phyloP scores from a whole-genome alignment of 2,113 vertebrate species.

The Spermophilus dauricus region DNA sequence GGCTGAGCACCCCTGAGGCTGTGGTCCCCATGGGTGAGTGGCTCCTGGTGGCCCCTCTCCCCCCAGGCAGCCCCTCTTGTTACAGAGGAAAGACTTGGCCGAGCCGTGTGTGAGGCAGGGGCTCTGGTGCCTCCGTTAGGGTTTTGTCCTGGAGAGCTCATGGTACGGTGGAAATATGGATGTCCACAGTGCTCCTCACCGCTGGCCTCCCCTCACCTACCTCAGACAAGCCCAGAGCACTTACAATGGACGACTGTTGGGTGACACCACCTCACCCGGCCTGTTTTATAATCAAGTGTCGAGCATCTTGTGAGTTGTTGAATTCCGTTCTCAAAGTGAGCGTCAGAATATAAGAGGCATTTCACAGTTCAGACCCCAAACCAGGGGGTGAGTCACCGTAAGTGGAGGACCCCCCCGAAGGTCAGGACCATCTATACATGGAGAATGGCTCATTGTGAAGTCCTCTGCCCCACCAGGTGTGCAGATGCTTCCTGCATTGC shows the following conservation, averaged over 20 bases:
- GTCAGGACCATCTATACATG: not conserved
- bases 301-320: not conserved
- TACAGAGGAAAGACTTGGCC: not conserved
- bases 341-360: too few species aligned
- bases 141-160: too few species aligned
- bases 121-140: not conserved
- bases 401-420: too few species aligned
- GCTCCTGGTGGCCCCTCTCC: accelerated
- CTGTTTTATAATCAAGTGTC: not conserved
- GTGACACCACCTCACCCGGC: not conserved
- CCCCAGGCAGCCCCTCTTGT: too few species aligned
- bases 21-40: accelerated
- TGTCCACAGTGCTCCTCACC: not conserved
- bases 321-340: not conserved
- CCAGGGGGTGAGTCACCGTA: too few species aligned
- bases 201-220: not conserved
- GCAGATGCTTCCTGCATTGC: accelerated
- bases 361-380: too few species aligned
- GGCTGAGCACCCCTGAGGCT: accelerated
- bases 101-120: not conserved
- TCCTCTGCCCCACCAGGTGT: accelerated
- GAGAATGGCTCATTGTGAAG: accelerated
- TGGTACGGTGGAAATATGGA: not conserved
- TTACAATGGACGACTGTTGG: not conserved
- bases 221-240: not conserved